Evolutionary conservation across 1,140 invertebrate genomes (phyloP).

Genomic region (Hycleus cichorii): DNA sequence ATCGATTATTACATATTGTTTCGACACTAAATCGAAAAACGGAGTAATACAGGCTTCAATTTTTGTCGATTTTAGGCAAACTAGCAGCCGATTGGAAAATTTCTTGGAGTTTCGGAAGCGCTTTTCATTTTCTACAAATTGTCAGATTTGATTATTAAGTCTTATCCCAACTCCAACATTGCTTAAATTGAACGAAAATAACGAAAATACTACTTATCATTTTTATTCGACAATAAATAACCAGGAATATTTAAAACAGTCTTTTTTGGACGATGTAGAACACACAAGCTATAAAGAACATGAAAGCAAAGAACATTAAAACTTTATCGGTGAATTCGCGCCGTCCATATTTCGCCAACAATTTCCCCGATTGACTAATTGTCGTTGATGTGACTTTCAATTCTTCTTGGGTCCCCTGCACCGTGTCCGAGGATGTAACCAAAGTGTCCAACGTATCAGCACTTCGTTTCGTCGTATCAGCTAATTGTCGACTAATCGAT

Average conservation of each 20-base stretch:
- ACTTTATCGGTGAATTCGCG: constrained; percentile 93
- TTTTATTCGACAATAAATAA: background rate
- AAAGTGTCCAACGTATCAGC: constrained; percentile 77
- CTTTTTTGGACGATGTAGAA: constrained; percentile 88
- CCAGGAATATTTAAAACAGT: constrained; percentile 55
- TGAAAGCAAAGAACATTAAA: constrained; percentile 80
- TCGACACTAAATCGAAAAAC: too few species aligned
- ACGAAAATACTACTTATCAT: too few species aligned
- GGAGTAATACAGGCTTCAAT: too few species aligned
- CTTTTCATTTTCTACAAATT: too few species aligned
- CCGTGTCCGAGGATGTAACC: constrained; percentile 57
- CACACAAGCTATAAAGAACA: constrained; percentile 87
- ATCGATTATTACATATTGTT: too few species aligned
- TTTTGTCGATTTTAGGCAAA: too few species aligned
- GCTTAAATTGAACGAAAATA: too few species aligned
- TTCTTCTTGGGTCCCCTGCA: constrained; percentile 72
- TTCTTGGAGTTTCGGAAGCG: too few species aligned
- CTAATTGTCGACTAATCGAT: constrained; percentile 71
- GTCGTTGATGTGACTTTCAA: constrained; percentile 76
- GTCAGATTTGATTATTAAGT: too few species aligned
- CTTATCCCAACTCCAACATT: too few species aligned
- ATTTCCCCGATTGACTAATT: constrained; percentile 80
- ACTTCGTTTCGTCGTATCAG: constrained; percentile 79
- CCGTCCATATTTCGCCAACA: constrained; percentile 89
- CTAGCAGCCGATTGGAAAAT: too few species aligned